A percentile compares a stretch with the other conserved stretches of the same genome.
These are phyloP conservation scores for Aphaenogaster floridana DNA, from an alignment of 1,140 invertebrate genomes.

Conservation along the genomic window DNA sequence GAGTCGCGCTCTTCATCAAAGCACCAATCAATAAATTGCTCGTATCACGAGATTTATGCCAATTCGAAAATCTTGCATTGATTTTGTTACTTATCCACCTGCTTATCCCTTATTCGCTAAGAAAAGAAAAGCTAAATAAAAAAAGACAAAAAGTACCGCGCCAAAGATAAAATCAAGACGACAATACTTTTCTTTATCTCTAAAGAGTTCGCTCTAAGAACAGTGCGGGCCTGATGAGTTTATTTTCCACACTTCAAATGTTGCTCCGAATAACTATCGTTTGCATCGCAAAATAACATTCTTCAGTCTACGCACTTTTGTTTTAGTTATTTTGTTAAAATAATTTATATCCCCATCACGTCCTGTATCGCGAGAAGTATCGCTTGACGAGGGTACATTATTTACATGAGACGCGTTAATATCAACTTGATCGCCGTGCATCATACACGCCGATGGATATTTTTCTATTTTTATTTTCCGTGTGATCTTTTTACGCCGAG, in stretches of 20 bases:
- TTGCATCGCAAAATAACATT: neutral
- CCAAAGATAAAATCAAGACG: constrained; percentile 32
- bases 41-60: neutral
- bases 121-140: neutral
- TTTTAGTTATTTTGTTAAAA: constrained; percentile 24
- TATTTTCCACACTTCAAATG: constrained; percentile 51
- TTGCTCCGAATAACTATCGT: neutral
- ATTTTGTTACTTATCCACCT: neutral
- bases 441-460: neutral
- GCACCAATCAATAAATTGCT: constrained; percentile 16
- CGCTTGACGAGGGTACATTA: constrained; percentile 3
- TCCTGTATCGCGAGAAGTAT: neutral
- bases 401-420: constrained; percentile 32
- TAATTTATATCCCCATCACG: constrained; percentile 4
- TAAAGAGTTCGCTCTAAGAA: constrained; percentile 1
- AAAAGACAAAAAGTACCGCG: neutral
- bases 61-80: neutral
- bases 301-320: neutral
- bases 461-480: constrained; percentile 53
- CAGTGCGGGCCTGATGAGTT: constrained; percentile 54
- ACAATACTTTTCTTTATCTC: neutral
- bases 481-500: constrained; percentile 58
- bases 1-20: neutral
- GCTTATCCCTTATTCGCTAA: neutral
- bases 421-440: constrained; percentile 21